A percentile compares a stretch with the other conserved stretches of the same genome.
These are phyloP conservation scores for Deroplatys truncata DNA, from an alignment of 2,888 invertebrate genomes.

Conservation along the genomic window DNA sequence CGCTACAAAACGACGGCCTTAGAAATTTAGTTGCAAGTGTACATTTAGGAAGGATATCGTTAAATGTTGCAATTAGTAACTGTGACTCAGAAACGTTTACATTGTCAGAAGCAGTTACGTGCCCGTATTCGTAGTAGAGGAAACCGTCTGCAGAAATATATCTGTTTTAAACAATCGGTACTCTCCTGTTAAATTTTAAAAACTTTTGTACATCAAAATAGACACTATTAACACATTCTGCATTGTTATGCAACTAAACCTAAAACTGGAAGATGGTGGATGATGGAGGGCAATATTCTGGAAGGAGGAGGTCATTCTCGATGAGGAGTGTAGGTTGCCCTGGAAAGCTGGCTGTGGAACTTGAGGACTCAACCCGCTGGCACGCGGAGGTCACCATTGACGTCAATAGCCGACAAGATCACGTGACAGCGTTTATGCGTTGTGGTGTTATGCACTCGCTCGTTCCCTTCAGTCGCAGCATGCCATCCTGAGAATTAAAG, in stretches of 20 bases:
- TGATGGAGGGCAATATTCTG: not conserved
- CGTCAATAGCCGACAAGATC: conserved; percentile 52
- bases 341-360: not conserved
- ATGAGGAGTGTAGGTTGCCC: not conserved
- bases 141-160: too few species aligned
- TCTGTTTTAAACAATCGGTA: too few species aligned
- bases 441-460: not conserved
- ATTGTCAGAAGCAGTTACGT: too few species aligned
- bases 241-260: not conserved
- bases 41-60: too few species aligned
- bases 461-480: not conserved
- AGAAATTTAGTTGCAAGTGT: too few species aligned
- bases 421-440: conserved; percentile 4
- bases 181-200: too few species aligned
- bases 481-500: conserved; percentile 49
- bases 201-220: too few species aligned
- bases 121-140: too few species aligned
- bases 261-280: not conserved
- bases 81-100: too few species aligned
- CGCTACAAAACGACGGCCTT: too few species aligned
- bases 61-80: too few species aligned
- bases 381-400: conserved; percentile 65
- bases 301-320: not conserved
- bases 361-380: conserved; percentile 2
- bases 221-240: too few species aligned